Conservation (phyloP, 2,888 invertebrate genomes). For the Aphidius colemani region DNA sequence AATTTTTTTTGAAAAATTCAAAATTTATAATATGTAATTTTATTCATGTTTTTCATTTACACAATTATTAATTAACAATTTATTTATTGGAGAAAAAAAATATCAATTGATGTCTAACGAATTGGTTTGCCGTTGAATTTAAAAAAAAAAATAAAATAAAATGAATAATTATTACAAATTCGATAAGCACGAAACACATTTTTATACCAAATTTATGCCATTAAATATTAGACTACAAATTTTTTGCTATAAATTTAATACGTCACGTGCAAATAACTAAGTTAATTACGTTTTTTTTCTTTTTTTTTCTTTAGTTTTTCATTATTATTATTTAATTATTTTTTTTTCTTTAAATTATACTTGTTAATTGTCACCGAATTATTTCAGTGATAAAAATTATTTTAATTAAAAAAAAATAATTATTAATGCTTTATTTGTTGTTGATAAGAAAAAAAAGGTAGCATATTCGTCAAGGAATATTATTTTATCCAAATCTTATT, state of each 20-base stretch:
- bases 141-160: too few species aligned
- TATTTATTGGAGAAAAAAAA: neutral
- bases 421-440: too few species aligned
- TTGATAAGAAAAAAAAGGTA: neutral
- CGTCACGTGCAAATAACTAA: conserved; percentile 42
- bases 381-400: conserved; percentile 23
- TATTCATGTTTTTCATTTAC: neutral
- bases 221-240: conserved; percentile 46
- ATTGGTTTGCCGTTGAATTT: neutral
- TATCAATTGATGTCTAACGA: neutral
- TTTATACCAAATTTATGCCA: conserved; percentile 45
- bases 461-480: neutral
- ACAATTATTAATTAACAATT: neutral
- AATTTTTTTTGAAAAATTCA: neutral
- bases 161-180: conserved; percentile 26
- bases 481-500: neutral
- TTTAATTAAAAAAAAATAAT: conserved; percentile 17
- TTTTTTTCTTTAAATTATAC: conserved; percentile 6
- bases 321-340: conserved; percentile 16
- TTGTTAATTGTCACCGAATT: conserved; percentile 12
- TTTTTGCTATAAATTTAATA: conserved; percentile 43
- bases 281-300: conserved; percentile 29
- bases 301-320: conserved; percentile 27
- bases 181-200: conserved; percentile 41
- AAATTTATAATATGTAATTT: neutral